Conservation (phyloP, 2,113 vertebrate species). For the Cettia cetti region DNA sequence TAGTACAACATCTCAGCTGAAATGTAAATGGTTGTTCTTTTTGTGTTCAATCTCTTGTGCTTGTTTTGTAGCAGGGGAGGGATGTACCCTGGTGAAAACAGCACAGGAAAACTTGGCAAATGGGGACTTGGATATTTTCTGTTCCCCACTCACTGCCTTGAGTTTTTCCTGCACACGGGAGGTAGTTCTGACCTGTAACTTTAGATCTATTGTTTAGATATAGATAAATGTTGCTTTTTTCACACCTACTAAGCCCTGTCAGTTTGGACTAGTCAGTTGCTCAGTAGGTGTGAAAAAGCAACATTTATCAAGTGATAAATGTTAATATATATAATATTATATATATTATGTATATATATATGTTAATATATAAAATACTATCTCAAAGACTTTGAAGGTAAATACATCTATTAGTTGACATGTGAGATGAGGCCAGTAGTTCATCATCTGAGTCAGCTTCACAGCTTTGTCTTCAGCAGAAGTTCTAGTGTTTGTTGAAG, state of each 20-base stretch:
- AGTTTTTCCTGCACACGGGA: neutral
- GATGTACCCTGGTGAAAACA: neutral
- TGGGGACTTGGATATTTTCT: neutral
- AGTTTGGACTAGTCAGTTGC: neutral
- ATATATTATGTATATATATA: too few species aligned
- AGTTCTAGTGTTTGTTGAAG: neutral
- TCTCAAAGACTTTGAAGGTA: neutral
- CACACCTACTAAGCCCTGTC: too few species aligned
- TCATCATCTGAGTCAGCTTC: neutral
- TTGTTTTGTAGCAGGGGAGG: rapidly evolving
- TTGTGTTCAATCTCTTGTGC: neutral
- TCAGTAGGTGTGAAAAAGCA: neutral
- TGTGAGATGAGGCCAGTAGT: neutral
- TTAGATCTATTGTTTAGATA: neutral
- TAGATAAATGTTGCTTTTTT: neutral
- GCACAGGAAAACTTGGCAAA: neutral
- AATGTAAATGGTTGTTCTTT: neutral
- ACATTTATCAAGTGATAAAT: neutral
- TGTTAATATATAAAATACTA: too few species aligned
- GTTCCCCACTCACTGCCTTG: neutral
- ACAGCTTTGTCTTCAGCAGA: neutral
- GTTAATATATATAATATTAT: too few species aligned
- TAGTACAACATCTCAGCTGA: neutral
- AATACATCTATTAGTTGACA: neutral
- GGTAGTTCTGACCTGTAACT: neutral